phyloP scores from a whole-genome alignment of 92 coral and sea anemone genomes.

The Desmophyllum pertusum region DNA sequence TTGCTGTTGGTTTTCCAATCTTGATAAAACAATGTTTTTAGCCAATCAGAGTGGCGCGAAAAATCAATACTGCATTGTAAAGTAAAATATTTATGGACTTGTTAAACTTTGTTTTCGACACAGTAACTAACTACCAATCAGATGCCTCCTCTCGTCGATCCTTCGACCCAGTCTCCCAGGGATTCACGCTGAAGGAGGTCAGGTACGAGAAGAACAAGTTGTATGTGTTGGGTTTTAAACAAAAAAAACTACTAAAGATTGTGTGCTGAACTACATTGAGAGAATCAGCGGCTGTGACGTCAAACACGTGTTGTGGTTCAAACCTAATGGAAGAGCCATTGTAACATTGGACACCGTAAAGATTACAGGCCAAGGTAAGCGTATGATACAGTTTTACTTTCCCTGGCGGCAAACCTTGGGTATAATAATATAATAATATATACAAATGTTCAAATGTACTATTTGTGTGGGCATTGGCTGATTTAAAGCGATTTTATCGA shows the following conservation, averaged over 20 bases:
- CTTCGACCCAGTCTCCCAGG: not conserved
- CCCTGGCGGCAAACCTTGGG: no score
- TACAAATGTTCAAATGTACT: no score
- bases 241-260: slow-evolving; percentile 9
- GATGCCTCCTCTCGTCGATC: not conserved
- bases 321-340: slow-evolving; percentile 33
- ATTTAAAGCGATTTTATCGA: no score
- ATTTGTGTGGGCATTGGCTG: no score
- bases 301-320: slow-evolving; percentile 14
- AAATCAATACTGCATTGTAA: no score
- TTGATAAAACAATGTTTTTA: no score
- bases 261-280: slow-evolving; percentile 25
- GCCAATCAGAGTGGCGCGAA: not conserved
- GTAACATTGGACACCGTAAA: slow-evolving; percentile 15
- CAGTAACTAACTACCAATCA: not conserved
- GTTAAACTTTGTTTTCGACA: not conserved
- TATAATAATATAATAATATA: no score
- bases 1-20: no score
- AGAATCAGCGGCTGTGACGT: slow-evolving; percentile 25
- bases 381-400: not conserved
- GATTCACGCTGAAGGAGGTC: slow-evolving; percentile 12
- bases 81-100: no score
- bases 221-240: slow-evolving; percentile 32
- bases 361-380: slow-evolving; percentile 5
- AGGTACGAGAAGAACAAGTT: slow-evolving; percentile 28